phyloP scores from a whole-genome alignment of 2,113 vertebrate genomes.

The Galbula dea region DNA sequence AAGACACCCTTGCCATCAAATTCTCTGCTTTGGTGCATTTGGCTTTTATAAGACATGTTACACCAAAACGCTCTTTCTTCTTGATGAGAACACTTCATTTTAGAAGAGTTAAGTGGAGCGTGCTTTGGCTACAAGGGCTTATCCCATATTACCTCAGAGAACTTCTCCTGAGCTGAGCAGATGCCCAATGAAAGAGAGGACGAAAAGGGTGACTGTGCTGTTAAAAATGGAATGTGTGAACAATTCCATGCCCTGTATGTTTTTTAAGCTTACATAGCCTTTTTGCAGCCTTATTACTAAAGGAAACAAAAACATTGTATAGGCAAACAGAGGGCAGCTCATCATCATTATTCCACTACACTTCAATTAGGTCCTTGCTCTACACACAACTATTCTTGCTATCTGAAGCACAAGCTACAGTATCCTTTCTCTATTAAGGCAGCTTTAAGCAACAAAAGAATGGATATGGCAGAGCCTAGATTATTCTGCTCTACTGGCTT shows the following conservation, averaged over 20 bases:
- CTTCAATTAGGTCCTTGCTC: slow-evolving; percentile 39
- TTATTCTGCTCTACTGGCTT: slow-evolving; percentile 78
- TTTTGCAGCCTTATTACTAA: neutral
- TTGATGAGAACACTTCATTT: neutral
- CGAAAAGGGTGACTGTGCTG: neutral
- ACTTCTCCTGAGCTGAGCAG: neutral
- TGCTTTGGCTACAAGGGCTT: neutral
- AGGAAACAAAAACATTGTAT: neutral
- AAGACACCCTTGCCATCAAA: neutral
- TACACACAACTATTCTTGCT: neutral
- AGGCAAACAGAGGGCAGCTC: neutral
- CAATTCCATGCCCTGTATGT: neutral
- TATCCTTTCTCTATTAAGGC: slow-evolving; percentile 21
- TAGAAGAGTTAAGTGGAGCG: neutral
- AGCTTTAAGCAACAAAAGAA: slow-evolving; percentile 66
- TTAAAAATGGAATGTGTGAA: neutral
- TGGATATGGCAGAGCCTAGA: slow-evolving; percentile 69
- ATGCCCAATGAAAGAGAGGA: neutral
- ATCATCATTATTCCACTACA: neutral
- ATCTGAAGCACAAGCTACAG: neutral
- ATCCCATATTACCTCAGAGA: neutral
- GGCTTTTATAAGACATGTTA: neutral
- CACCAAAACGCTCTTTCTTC: neutral
- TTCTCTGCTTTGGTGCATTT: neutral
- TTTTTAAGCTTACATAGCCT: neutral